Base-by-base conservation (phyloP, 2,888 invertebrate genomes). In the Teleogryllus oceanicus region DNA sequence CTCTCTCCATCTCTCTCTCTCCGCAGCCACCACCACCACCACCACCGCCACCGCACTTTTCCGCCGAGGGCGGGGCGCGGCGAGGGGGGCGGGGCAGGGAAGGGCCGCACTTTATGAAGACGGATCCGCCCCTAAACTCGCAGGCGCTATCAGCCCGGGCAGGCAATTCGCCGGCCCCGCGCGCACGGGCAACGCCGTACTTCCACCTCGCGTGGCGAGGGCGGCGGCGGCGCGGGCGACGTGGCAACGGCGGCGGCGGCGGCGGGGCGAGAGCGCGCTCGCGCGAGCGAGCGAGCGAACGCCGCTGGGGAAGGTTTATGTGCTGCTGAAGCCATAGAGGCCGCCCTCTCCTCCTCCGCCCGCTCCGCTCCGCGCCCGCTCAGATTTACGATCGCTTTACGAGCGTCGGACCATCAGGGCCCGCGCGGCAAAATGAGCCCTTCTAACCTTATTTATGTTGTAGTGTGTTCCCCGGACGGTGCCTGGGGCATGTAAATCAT, bases 371-470 rank as follows among this genome's bases (percentile, higher is more conserved):
- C 79, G 79, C 78, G 79, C 79, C 79, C 78, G 49, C 51, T 49
- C 77, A 82, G 82, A 82, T 82, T 82, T 82, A 82, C 81, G 82
- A 80, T 76, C 77, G 21, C 80, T 82, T 82, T 82, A 82, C 82
- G 82, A 82, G 78, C 82, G 18, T 50, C 80, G 78, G 75, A 78
- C 81, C 80, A 81, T 79, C 79, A 80, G 78, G 75, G 76, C 78
- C 75, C 76, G 81, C 78, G 75, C 75, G 81, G 79, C 80, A 81
- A 82, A 82, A 82, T 81, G 82, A 82, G 82, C 81, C 82, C 82
- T 81, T 81, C 82, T 79, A 81, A 78, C 82, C 81, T 81, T 81
- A 81, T 81, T 81, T 81, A 81, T 81, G 81, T 79, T 81, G 80
- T 81, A 78, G 76, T 78, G 37, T 78, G 49, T 62, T 80, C 81